phyloP scores from a whole-genome alignment of 2,113 vertebrate genomes.

The Pseudorhombus dupliciocellatus region DNA sequence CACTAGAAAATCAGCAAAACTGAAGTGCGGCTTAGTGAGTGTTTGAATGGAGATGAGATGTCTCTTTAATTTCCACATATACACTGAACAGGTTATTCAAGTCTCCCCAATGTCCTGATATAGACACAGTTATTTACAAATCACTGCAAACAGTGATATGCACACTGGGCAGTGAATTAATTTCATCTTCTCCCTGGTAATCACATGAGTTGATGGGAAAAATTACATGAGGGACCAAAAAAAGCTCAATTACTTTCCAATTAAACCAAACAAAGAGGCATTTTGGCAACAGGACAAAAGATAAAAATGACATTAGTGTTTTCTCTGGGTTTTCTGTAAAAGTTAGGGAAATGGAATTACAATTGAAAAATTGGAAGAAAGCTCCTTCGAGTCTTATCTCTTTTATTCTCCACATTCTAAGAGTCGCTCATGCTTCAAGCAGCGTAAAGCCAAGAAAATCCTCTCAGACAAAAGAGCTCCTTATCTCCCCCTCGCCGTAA shows the following conservation, averaged over 20 bases:
- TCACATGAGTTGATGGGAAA: conserved; percentile 3
- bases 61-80: no score
- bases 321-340: conserved; percentile 33
- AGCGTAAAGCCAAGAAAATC: conserved; percentile 41
- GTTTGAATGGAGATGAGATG: no score
- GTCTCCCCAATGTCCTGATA: no score
- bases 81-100: no score
- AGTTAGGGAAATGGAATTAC: conserved; percentile 53
- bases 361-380: conserved; percentile 36
- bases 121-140: not conserved
- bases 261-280: conserved; percentile 51
- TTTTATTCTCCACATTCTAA: conserved; percentile 19
- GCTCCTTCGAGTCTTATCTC: conserved; percentile 38
- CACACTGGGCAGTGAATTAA: not conserved
- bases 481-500: conserved; percentile 56
- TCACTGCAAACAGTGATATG: not conserved
- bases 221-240: not conserved
- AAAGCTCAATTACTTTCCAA: conserved; percentile 31
- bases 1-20: not conserved
- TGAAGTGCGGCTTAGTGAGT: not conserved
- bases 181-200: conserved; percentile 15
- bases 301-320: conserved; percentile 38
- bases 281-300: conserved; percentile 35
- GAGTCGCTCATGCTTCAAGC: conserved; percentile 29
- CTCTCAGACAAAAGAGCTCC: conserved; percentile 44